These are phyloP conservation scores for Oscheius sp. DNA, from an alignment of 2,888 invertebrate species.

Conservation along the genomic window DNA sequence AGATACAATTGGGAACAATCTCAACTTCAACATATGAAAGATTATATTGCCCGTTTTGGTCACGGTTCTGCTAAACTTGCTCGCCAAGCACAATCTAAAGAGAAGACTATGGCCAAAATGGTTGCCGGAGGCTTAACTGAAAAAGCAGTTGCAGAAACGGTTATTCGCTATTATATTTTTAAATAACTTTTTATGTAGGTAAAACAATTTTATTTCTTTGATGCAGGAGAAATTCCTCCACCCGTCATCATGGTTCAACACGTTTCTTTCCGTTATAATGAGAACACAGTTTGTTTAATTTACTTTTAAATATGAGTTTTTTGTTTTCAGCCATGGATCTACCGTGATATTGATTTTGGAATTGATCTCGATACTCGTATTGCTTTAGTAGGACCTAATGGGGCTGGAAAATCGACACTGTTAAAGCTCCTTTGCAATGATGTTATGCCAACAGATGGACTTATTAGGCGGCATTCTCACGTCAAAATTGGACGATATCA, in stretches of 20 bases:
- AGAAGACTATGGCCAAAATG: slow-evolving; percentile 99
- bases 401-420: slow-evolving; percentile 97
- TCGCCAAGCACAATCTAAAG: slow-evolving; percentile 97
- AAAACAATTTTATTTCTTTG: slow-evolving; percentile 92
- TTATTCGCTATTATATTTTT: background rate
- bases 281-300: slow-evolving; percentile 49
- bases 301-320: background rate
- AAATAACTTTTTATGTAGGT: slow-evolving; percentile 71
- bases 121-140: slow-evolving; percentile 96
- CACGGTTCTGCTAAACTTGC: slow-evolving; percentile 98
- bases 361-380: slow-evolving; percentile 94
- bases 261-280: slow-evolving; percentile 89
- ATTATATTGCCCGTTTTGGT: slow-evolving; percentile 98
- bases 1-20: slow-evolving; percentile 99
- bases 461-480: slow-evolving; percentile 98
- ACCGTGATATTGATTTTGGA: slow-evolving; percentile 96
- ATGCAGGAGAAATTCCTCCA: slow-evolving; percentile 93
- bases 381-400: slow-evolving; percentile 95
- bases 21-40: slow-evolving; percentile 99
- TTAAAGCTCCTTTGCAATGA: slow-evolving; percentile 94
- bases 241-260: slow-evolving; percentile 99
- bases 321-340: slow-evolving; percentile 81
- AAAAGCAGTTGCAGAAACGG: slow-evolving; percentile 86
- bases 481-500: slow-evolving; percentile 96
- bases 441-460: slow-evolving; percentile 90